Base-by-base conservation (phyloP, 2,888 invertebrate genomes). In the Eulithis testata region DNA sequence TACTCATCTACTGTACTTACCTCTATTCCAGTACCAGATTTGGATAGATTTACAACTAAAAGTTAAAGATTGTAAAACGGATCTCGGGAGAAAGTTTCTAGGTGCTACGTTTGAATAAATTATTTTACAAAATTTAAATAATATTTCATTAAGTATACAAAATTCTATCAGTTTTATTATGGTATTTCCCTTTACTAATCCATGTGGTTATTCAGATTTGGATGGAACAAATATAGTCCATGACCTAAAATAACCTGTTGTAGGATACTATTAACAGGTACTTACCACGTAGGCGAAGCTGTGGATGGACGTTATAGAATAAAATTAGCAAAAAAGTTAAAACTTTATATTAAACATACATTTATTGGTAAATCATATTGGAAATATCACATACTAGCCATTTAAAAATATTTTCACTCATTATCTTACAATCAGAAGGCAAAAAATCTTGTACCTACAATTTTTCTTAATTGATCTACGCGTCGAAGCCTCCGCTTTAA, bases 21-120 rank as follows among this genome's bases (percentile, higher is more conserved):
- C 21, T 21, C 21, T 53, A 52, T 60, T 56, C 56, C 55, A 45
- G 55, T 47, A 49, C 47, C 45, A 50, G 57, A 60, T 67, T 67
- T 67, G 60, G 56, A 63, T 63, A 58, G 57, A 63, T 63, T 65
- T 56, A 58, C 63, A 60, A 63, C 66, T 64, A 55, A 61, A 60
- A 57, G 63, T 65, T 59, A 54, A 80, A 78, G 80, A 83, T 84
- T 82, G 77, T 82, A 79, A 84, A 66, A 85, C 78, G 79, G 85
- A 89, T 89, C 84, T 87, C 85, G 81, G 83, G 82, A 11, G 82
- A 87, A 88, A 86, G 84, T 84, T 86, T 86, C 83, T 90, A 90
- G 90, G 90, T 91, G 90, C 90, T 91, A 90, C 79, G 84, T 83
- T 84, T 83, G 72, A 85, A 88, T 88, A 89, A 89, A 89, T 75